Evolutionary conservation across 1,140 invertebrate species (phyloP).

Genomic region (Uloborus diversus): DNA sequence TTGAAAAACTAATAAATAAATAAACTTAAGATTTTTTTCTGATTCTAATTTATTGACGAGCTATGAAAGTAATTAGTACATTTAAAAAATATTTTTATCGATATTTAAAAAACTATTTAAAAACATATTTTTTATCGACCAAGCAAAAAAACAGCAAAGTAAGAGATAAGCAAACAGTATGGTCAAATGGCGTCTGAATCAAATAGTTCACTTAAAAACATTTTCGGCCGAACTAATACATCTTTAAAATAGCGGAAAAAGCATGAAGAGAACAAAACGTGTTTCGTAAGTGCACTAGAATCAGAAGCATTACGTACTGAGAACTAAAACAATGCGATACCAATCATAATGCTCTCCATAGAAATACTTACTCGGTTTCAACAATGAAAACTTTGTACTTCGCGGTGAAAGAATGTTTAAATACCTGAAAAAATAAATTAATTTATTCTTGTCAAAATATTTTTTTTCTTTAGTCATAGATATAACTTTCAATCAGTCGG

Average conservation of each 20-base stretch:
- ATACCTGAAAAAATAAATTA: conserved; percentile 44
- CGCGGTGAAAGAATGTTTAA: conserved; percentile 52
- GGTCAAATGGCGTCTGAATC: background rate
- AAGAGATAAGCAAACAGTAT: no score
- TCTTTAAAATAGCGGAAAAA: background rate
- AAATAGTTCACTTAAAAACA: background rate
- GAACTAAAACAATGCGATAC: no score
- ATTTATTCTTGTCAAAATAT: background rate
- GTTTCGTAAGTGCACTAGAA: background rate
- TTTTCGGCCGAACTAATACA: background rate
- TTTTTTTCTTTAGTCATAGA: background rate
- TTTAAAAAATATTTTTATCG: no score
- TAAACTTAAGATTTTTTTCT: no score
- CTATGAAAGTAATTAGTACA: no score
- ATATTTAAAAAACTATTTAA: no score
- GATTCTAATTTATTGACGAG: no score
- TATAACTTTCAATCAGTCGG: background rate
- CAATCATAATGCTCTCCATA: no score
- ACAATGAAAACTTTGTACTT: conserved; percentile 51
- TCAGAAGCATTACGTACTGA: background rate
- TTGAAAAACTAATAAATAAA: no score
- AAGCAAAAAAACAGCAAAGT: no score
- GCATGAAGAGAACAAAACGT: background rate
- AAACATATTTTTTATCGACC: no score
- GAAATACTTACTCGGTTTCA: conserved; percentile 54